These are phyloP conservation scores for Nycticebus coucang DNA, from an alignment of 2,113 vertebrate genomes.

Conservation along the genomic window DNA sequence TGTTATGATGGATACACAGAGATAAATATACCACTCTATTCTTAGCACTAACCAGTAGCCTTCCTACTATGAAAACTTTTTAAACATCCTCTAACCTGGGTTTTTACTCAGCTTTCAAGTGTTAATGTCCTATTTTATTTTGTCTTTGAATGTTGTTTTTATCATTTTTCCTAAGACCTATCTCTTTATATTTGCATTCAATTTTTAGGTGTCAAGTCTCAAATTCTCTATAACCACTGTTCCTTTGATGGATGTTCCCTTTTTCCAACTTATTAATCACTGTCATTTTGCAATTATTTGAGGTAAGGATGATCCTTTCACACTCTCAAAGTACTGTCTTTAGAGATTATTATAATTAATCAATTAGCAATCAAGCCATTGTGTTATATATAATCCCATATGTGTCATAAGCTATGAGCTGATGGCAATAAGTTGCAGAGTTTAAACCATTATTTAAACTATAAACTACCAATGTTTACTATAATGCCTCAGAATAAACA, in stretches of 20 bases:
- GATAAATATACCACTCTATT: not conserved
- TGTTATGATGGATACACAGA: not conserved
- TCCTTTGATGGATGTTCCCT: not conserved
- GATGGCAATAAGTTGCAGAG: not conserved
- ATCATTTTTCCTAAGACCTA: not conserved
- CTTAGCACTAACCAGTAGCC: not conserved
- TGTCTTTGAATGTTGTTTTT: not conserved
- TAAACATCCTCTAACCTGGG: not conserved
- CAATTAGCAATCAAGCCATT: not conserved
- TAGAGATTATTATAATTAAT: conserved; percentile 14
- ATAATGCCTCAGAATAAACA: not conserved
- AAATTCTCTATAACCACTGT: not conserved
- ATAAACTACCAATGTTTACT: not conserved
- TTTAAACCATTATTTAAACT: not conserved
- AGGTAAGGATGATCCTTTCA: not conserved
- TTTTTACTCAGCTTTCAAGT: not conserved
- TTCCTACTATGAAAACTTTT: not conserved
- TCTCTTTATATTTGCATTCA: conserved; percentile 6
- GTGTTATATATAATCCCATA: not conserved
- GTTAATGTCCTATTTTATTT: not conserved
- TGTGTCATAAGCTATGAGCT: not conserved
- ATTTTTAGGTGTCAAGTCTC: not conserved
- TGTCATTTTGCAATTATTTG: conserved; percentile 12
- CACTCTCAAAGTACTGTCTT: not conserved
- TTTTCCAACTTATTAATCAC: conserved; percentile 43